Evolutionary conservation across 2,888 invertebrate species (phyloP).

Genomic region (Griposia aprilina): DNA sequence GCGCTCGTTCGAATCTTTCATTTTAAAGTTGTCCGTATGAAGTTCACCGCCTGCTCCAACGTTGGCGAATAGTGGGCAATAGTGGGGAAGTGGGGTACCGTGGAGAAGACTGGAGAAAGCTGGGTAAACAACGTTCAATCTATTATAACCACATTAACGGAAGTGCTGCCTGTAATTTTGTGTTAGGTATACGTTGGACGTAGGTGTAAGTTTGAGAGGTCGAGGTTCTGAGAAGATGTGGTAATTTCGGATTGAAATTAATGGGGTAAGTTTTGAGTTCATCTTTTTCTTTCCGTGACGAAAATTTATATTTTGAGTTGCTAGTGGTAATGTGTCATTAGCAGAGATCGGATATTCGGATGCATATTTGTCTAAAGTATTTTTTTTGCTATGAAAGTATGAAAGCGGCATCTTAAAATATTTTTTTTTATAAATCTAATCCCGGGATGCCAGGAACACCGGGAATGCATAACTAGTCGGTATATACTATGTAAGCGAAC

Average conservation of each 20-base stretch:
- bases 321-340: neutral
- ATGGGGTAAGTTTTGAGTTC: constrained; percentile 8
- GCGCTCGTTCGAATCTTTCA: constrained; percentile 79
- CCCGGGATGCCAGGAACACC: too few species aligned
- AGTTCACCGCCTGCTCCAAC: constrained; percentile 59
- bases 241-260: constrained; percentile 32
- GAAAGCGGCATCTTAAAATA: too few species aligned
- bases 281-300: too few species aligned
- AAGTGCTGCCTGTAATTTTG: constrained; percentile 45
- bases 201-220: constrained; percentile 18
- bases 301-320: too few species aligned
- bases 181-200: constrained; percentile 7
- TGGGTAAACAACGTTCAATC: constrained; percentile 74
- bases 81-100: constrained; percentile 44
- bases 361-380: too few species aligned
- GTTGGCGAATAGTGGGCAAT: constrained; percentile 43
- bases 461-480: too few species aligned
- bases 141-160: constrained; percentile 63
- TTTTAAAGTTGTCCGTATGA: constrained; percentile 81
- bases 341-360: too few species aligned
- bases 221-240: constrained; percentile 16
- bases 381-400: too few species aligned
- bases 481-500: too few species aligned
- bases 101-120: constrained; percentile 48
- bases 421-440: too few species aligned